Conservation (phyloP, 2,113 vertebrate genomes). For the Malurus alboscapulatus region DNA sequence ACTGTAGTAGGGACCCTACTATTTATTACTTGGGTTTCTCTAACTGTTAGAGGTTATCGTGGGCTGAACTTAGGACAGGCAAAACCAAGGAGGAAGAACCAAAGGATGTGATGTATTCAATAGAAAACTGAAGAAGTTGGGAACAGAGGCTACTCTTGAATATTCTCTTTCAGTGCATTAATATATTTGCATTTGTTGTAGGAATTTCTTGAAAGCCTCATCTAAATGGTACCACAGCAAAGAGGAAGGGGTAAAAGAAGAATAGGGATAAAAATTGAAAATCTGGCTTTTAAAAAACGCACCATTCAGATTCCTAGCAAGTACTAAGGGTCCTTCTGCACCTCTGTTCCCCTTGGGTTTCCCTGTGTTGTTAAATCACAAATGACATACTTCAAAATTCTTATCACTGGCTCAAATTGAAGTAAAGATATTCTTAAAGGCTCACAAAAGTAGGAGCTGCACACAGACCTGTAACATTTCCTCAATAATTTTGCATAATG, state of each 20-base stretch:
- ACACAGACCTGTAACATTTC: neutral
- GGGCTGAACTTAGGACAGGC: neutral
- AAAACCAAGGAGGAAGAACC: neutral
- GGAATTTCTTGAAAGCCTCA: neutral
- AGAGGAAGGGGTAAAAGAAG: neutral
- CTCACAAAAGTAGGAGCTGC: neutral
- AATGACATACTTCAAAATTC: neutral
- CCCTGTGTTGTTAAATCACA: neutral
- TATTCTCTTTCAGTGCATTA: neutral
- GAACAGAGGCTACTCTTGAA: neutral
- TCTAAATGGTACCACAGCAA: neutral
- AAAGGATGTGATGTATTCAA: accelerated
- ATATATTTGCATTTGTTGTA: neutral
- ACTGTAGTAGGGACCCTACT: neutral
- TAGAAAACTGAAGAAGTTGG: neutral
- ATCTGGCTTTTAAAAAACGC: neutral
- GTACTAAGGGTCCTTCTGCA: neutral
- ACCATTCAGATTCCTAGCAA: neutral
- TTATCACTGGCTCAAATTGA: neutral
- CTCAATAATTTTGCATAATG: neutral
- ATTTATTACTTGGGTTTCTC: neutral
- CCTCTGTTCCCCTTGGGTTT: neutral
- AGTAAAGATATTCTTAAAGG: neutral
- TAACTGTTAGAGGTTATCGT: neutral
- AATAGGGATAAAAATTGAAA: neutral